Evolutionary conservation across 2,113 vertebrate genomes (phyloP), one percentile per base, ranked within the genome.

Genomic region (Tachysurus vachellii): DNA sequence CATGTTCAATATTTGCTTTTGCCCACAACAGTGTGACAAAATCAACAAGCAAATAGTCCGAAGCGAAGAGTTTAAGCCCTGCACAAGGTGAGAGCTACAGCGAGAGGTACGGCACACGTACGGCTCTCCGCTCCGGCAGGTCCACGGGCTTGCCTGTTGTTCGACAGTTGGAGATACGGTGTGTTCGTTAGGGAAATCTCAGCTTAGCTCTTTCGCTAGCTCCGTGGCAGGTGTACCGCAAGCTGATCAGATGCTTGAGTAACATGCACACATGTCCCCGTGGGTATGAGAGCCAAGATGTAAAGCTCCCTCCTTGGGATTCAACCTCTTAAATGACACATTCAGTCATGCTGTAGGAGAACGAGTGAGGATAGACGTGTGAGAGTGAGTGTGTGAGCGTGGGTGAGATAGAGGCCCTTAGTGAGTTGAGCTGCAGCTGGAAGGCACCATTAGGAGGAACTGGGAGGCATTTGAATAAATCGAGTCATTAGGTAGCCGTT

Each of bases 401-500:
- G 80, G 21, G 85, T 88, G 84, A 87, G 85, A 85, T 62, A 88
- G 82, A 86, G 82, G 79, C 68, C 82, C 82, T 53, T 87, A 75
- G 85, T n/a, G 88, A 82, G 85, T 76, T 96, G 93, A 93, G 94
- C 94, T 96, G 94, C 96, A 97, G 96, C 97, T 96, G 96, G 96
- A 95, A 96, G 96, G 95, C 93, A 95, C 96, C 95, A 96, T 97
- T 96, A 97, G 95, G 93, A 96, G 93, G 94, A 95, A 94, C 95
- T 96, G 95, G 93, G 92, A 94, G 95, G 95, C 89, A 95, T 95
- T 94, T 91, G 94, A 96, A 96, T 96, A 95, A 96, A 97, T 96
- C 94, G 96, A 96, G 95, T 96, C 96, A 97, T 97, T 97, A 97
- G 96, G 96, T 95, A 96, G 96, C 95, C 95, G 95, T 96, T 96